Base-by-base conservation (phyloP, 2,888 invertebrate species). In the Blomia tropicalis region DNA sequence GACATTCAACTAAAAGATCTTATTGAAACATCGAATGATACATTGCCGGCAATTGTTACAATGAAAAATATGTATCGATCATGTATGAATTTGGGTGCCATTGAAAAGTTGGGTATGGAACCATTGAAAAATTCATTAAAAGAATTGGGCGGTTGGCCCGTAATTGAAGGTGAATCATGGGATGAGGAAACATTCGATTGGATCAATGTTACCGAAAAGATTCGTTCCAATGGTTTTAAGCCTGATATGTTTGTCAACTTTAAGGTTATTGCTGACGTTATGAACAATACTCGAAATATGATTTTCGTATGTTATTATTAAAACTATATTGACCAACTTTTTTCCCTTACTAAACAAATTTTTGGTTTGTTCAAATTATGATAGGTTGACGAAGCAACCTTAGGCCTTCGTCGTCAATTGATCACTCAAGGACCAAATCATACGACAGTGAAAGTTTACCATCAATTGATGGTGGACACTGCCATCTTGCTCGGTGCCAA, bases 311-410 rank as follows among this genome's bases (percentile, higher is more conserved):
- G 47, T 51, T 17, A 23, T 17, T 17, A 36, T 36, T 11, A 7
- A 36, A 17, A 36, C 36, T 36, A 17, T 17, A 56, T 23, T 56
- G n/a, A 47, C 22, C 22, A n/a, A 31, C 25, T 58, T 58, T 41
- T 32, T n/a, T n/a, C n/a, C n/a, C n/a, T n/a, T n/a, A n/a, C n/a
- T n/a, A n/a, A n/a, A 29, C 2, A 56, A 56, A 29, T 17, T 5
- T n/a, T 22, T n/a, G 14, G 31, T 4, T 56, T 23, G 19, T 29
- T 23, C 19, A 2, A 43, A 23, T 1, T 43, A n/a, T n/a, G n/a
- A n/a, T 68, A 90, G 89, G 74, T 90, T 73, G 90, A 90, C 76
- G 89, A 90, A 78, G 84, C 87, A 0, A 80, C 85, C 1, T 77
- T 90, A 68, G 89, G 88, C 0, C 74, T 91, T 58, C 71, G 71